Conservation (phyloP, 2,888 invertebrate species). For the Parnassius apollo region DNA sequence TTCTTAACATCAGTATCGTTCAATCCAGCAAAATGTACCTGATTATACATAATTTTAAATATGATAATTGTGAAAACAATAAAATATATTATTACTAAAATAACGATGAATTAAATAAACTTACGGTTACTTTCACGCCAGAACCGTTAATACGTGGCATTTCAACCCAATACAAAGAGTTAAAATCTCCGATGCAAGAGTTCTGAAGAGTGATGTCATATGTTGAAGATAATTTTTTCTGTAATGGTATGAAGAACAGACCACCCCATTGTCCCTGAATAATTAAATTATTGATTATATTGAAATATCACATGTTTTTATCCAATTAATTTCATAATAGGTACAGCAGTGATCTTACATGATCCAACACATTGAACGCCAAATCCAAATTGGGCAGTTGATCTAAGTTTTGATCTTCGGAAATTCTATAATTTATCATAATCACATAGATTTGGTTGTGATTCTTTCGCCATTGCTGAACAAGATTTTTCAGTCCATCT, state of each 20-base stretch:
- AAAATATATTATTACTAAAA: background rate
- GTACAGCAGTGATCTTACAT: slow-evolving; percentile 37
- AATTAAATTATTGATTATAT: slow-evolving; percentile 25
- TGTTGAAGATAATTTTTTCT: slow-evolving; percentile 27
- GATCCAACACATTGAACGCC: slow-evolving; percentile 39
- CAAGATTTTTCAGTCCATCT: slow-evolving; percentile 39
- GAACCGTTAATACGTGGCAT: slow-evolving; percentile 28
- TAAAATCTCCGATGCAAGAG: slow-evolving; percentile 40
- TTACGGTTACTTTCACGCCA: slow-evolving; percentile 49
- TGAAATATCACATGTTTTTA: background rate
- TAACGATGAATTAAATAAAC: slow-evolving; percentile 9
- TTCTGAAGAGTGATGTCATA: slow-evolving; percentile 34
- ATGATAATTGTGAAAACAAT: background rate
- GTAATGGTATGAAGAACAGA: slow-evolving; percentile 40
- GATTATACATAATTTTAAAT: slow-evolving; percentile 2
- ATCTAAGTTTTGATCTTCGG: slow-evolving; percentile 37
- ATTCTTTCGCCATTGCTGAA: slow-evolving; percentile 42
- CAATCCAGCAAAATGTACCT: slow-evolving; percentile 35
- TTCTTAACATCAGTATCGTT: slow-evolving; percentile 42
- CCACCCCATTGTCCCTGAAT: slow-evolving; percentile 44
- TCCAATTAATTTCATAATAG: slow-evolving; percentile 11
- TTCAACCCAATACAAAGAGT: slow-evolving; percentile 51
- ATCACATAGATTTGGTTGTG: slow-evolving; percentile 43
- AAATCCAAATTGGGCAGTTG: slow-evolving; percentile 46
- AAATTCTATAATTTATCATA: slow-evolving; percentile 43